Evolutionary conservation across 2,888 invertebrate species (phyloP), one percentile per base, ranked within the genome.

Genomic region (Macroteleia sp.): DNA sequence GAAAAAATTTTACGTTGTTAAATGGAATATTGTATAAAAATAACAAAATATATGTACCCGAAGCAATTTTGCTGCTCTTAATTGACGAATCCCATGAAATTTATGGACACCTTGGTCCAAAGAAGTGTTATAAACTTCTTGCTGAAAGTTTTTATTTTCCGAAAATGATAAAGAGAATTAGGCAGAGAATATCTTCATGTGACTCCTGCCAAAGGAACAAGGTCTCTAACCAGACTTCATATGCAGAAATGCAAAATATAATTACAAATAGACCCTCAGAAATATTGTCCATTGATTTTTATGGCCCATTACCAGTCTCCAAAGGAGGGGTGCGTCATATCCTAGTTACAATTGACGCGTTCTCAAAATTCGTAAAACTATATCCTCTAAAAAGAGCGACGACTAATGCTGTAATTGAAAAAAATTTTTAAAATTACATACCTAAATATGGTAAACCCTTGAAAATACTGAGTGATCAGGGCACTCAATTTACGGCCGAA

Each of bases 201-300:
- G 52, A 66, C 20, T 20, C 36, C 0, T 74, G 73, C n/a, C 73
- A 74, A 6, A 42, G 41, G 6, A 74, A 66, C 8, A 57, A 74
- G 10, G 17, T 39, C 1, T 9, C 56, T 0, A 73, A 56, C n/a
- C n/a, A 52, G n/a, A n/a, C 28, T 1, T 9, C 1, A 1, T 28
- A 30, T 19, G 36, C 44, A 3, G 30, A 22, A 19, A 41, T 48
- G 41, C 62, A 62, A 32, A 44, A 39, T 12, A 12, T 59, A 4
- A 36, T 46, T 0, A 39, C 75, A 5, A 14, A 59, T 8, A 28
- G 9, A n/a, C 70, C 62, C 3, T 8, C 22, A 5, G 71, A 81
- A 5, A 16, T 69, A 6, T 20, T 77, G 2, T 77, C 77, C 1
- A 69, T 79, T 9, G 79, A 81, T 48, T 79, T 48, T 42, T 75